Evolutionary conservation across 2,888 invertebrate genomes (phyloP).

Genomic region (Eurois occulta): DNA sequence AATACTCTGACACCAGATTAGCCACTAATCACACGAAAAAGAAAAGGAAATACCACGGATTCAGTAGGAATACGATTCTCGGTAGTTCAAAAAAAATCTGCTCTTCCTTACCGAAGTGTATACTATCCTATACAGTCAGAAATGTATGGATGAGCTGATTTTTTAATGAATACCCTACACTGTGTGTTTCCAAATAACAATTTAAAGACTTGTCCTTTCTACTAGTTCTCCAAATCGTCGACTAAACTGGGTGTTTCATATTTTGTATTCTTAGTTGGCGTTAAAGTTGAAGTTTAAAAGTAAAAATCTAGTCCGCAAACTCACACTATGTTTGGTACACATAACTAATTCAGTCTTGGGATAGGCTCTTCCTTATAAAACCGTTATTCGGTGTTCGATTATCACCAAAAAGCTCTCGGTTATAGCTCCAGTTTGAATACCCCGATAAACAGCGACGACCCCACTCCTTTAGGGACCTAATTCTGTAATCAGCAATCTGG

Average conservation of each 20-base stretch:
- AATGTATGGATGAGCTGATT: too few relatives aligned
- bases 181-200: too few relatives aligned
- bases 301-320: not conserved
- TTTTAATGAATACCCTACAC: too few relatives aligned
- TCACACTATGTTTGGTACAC: not conserved
- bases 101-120: too few relatives aligned
- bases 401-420: not conserved
- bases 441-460: constrained; percentile 37
- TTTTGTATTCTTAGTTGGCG: not conserved
- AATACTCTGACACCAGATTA: not conserved
- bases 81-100: too few relatives aligned
- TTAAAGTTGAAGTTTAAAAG: not conserved
- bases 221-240: not conserved
- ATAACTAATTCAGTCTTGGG: not conserved
- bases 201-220: not conserved
- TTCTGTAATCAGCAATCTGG: constrained; percentile 53
- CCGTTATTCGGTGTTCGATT: not conserved
- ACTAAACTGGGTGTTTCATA: not conserved
- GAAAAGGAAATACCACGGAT: not conserved
- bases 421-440: constrained; percentile 29
- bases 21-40: not conserved
- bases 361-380: not conserved
- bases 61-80: not conserved
- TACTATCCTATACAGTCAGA: too few relatives aligned
- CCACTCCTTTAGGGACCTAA: constrained; percentile 31